Percentiles rank a stretch among this genome's conserved stretches.
Evolutionary conservation across 2,888 invertebrate species (phyloP).

Genomic region (Hirtodrosophila trivittata): DNA sequence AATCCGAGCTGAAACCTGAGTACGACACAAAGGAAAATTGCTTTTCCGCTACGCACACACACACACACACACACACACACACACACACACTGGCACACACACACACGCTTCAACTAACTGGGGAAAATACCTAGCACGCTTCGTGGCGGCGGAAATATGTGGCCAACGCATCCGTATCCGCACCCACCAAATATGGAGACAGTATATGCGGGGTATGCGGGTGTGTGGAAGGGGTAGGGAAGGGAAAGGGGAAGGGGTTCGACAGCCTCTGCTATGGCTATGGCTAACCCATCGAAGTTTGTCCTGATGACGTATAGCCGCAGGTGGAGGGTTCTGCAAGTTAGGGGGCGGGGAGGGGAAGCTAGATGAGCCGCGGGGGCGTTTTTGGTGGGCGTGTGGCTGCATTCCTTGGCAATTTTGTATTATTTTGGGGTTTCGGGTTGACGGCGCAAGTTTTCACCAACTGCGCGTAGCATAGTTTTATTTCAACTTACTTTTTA

Average conservation of each 20-base stretch:
- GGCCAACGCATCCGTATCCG: slow-evolving; percentile 55
- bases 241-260: slow-evolving; percentile 19
- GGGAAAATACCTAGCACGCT: slow-evolving; percentile 75
- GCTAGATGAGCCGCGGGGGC: not conserved
- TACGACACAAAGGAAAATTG: slow-evolving; percentile 79
- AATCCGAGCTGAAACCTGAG: slow-evolving; percentile 73
- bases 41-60: slow-evolving; percentile 75
- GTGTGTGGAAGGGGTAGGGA: not conserved
- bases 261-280: slow-evolving; percentile 10
- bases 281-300: slow-evolving; percentile 69
- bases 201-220: not conserved
- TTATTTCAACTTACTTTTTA: slow-evolving; percentile 64
- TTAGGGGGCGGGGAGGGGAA: too few species aligned
- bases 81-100: slow-evolving; percentile 60
- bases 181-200: slow-evolving; percentile 17
- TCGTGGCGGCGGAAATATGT: slow-evolving; percentile 73
- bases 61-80: slow-evolving; percentile 42
- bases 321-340: too few species aligned
- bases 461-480: slow-evolving; percentile 63
- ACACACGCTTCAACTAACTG: slow-evolving; percentile 27
- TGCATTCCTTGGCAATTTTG: slow-evolving; percentile 56
- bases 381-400: slow-evolving; percentile 27
- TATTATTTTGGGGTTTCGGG: slow-evolving; percentile 41
- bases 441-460: slow-evolving; percentile 43
- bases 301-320: slow-evolving; percentile 63